Evolutionary conservation across 2,113 vertebrate species (phyloP).

Genomic region (Mus musculus): DNA sequence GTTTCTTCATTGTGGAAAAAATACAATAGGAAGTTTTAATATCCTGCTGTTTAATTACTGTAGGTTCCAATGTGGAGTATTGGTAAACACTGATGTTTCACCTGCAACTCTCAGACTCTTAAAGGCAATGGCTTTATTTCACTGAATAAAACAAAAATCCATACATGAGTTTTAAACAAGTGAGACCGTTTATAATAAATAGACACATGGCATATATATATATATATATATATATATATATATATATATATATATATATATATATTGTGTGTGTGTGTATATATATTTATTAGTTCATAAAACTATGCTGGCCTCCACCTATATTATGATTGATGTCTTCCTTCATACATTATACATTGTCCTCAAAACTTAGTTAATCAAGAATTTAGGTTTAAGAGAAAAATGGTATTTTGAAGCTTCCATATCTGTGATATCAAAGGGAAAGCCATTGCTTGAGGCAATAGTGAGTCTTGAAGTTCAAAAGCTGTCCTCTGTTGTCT

Average conservation of each 20-base stretch:
- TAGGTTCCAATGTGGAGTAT: not conserved
- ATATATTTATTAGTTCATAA: not conserved
- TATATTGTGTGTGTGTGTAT: no score
- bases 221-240: not conserved
- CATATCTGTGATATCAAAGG: conserved; percentile 56
- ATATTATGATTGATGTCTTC: not conserved
- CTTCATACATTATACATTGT: not conserved
- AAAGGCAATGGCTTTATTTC: not conserved
- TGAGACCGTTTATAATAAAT: no score
- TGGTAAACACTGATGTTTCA: not conserved
- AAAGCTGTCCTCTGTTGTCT: conserved; percentile 30
- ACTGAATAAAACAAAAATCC: not conserved
- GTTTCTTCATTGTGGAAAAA: not conserved
- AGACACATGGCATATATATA: not conserved
- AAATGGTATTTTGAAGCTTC: not conserved
- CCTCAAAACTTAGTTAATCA: not conserved
- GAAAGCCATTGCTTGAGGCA: conserved; percentile 21
- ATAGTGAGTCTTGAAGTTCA: conserved; percentile 31
- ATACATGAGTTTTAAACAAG: not conserved
- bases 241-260: no score
- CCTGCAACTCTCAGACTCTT: not conserved
- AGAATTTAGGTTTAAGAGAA: not conserved
- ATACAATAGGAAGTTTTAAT: not conserved
- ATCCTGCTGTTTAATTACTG: not conserved
- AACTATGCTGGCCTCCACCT: not conserved